Conservation (phyloP, 2,113 vertebrate species). For the Dasyornis broadbenti region DNA sequence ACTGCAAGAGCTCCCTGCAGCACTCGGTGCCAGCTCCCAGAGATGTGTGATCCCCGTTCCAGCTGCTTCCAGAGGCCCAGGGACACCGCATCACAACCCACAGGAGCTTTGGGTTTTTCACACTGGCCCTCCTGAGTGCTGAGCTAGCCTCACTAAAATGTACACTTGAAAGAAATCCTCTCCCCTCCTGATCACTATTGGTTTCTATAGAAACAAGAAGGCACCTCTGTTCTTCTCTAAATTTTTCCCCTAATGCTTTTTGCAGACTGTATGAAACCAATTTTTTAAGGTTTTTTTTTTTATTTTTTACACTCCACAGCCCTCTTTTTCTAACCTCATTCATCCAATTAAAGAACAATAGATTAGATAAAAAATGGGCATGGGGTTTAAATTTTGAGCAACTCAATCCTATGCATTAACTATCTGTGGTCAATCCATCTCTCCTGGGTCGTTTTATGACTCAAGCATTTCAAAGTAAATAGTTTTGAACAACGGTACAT, state of each 20-base stretch:
- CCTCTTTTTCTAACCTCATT: constrained; percentile 56
- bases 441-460: constrained; percentile 50
- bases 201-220: constrained; percentile 82
- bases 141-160: constrained; percentile 52
- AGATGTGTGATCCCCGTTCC: neutral
- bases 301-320: constrained; percentile 20
- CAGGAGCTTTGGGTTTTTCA: neutral
- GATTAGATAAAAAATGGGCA: constrained; percentile 22
- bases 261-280: constrained; percentile 54
- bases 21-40: neutral
- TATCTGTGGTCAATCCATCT: constrained; percentile 8
- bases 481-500: constrained; percentile 46
- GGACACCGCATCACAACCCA: neutral
- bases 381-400: constrained; percentile 28
- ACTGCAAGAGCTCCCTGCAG: neutral
- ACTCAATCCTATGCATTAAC: constrained; percentile 10
- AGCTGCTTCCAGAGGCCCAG: neutral
- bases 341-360: constrained; percentile 59
- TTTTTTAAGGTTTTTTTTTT: neutral
- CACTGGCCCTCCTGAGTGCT: neutral
- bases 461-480: constrained; percentile 56
- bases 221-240: constrained; percentile 71
- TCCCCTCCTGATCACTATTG: constrained; percentile 65
- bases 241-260: constrained; percentile 67
- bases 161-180: constrained; percentile 69